These are phyloP conservation scores for Zapornia atra DNA, from an alignment of 2,113 vertebrate genomes.

Conservation along the genomic window DNA sequence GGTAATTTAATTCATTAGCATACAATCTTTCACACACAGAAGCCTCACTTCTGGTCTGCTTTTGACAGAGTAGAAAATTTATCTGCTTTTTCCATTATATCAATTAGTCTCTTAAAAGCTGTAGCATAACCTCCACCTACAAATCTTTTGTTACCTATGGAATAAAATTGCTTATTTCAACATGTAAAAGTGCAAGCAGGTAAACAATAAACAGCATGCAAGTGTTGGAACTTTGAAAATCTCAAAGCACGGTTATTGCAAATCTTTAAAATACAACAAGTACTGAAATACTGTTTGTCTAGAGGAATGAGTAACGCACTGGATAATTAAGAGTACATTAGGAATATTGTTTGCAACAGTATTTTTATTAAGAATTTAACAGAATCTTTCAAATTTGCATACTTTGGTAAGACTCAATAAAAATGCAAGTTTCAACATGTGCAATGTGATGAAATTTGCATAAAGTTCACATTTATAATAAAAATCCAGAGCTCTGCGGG, in stretches of 20 bases:
- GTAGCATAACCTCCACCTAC: not conserved
- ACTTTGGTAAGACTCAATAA: not conserved
- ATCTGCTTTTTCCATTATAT: not conserved
- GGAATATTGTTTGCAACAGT: not conserved
- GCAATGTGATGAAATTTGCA: not conserved
- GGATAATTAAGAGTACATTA: not conserved
- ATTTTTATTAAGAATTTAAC: not conserved
- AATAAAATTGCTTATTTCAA: not conserved
- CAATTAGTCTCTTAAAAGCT: not conserved
- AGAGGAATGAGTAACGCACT: not conserved
- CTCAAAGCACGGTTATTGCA: not conserved
- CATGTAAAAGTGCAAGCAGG: not conserved
- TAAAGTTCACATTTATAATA: not conserved
- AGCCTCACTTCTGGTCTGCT: not conserved
- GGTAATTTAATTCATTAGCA: not conserved
- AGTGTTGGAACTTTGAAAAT: not conserved
- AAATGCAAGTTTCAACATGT: not conserved
- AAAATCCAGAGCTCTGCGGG: not conserved
- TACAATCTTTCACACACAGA: not conserved
- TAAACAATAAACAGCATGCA: not conserved
- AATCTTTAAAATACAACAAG: not conserved
- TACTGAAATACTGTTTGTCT: not conserved
- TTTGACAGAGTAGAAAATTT: not conserved
- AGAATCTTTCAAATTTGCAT: not conserved
- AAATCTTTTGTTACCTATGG: not conserved